Evolutionary conservation across 37 sponge, comb jelly and placozoan genomes (phyloP), one percentile per base, ranked within the genome.

Genomic region (Trichoplax adhaerens): DNA sequence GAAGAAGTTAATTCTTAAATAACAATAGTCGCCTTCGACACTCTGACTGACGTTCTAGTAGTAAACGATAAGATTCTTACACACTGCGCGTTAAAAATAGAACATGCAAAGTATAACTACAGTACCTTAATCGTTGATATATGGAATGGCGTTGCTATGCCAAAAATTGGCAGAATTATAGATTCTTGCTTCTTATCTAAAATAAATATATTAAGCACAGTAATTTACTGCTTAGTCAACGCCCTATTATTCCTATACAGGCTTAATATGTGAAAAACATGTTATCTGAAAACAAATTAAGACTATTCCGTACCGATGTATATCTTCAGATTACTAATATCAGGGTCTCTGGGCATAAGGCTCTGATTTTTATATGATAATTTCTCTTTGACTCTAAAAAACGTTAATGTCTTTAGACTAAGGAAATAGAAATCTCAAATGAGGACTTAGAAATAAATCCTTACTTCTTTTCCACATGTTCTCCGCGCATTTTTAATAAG

Each of bases 1-100:
- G 82, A 83, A 89, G 78, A 97, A 85, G 70, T 97, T 97, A 53
- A 89, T 79, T 48, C 99, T 78, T 8, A 97, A 78, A 77, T 97
- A 97, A 8, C 74, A 76, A 67, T 86, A 92, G 67, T 86, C 85
- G 29, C 99, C 99, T 71, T 97, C 94, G 58, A 92, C 99, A 78
- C 87, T 91, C 66, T 86, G 84, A 72, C 99, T 93, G 74, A 86
- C 80, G 71, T 88, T 97, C 94, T 88, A 65, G n/a, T 55, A n/a
- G 0, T 29, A 29, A 29, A 29, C 29, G 29, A 29, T 29, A 29
- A 29, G 29, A 7, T 5, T 5, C 68, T 6, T 66, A 8, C 10
- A 52, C 12, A 5, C 5, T 8, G 68, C 6, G 49, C 8, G 49
- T 66, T 5, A 50, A 52, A 66, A 66, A 5, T 6, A 6, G 49